Evolutionary conservation across 2,113 vertebrate species (phyloP).

Genomic region (Pterocles gutturalis): DNA sequence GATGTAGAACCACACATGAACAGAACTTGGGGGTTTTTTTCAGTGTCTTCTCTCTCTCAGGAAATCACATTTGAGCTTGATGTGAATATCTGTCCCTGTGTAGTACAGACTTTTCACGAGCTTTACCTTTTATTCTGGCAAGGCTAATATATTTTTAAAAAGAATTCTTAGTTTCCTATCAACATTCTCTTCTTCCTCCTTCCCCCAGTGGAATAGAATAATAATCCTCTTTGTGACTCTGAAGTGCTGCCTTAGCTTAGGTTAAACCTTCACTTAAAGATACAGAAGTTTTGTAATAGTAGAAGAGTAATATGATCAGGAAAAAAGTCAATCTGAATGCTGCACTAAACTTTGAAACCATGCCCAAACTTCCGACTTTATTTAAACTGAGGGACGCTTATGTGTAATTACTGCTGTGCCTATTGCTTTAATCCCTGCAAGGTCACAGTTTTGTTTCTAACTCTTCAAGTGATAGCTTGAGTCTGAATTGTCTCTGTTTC

Average conservation of each 20-base stretch:
- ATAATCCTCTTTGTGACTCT: background rate
- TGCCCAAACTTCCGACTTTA: background rate
- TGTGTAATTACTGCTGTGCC: background rate
- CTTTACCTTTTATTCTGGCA: background rate
- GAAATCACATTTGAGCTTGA: background rate
- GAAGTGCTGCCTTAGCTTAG: background rate
- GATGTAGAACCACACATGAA: background rate
- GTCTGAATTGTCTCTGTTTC: background rate
- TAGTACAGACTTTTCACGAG: background rate
- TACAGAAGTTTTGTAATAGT: background rate
- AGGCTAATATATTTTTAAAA: background rate
- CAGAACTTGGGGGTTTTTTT: background rate
- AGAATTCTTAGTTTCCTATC: background rate
- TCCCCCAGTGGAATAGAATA: background rate
- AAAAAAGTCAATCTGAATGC: background rate
- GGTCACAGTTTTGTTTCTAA: conserved; percentile 34
- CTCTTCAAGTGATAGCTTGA: background rate
- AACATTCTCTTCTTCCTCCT: background rate
- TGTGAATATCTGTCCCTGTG: background rate
- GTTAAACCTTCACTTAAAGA: background rate
- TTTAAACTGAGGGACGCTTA: background rate
- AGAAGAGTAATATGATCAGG: background rate
- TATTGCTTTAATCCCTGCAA: conserved; percentile 3
- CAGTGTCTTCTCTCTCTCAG: background rate
- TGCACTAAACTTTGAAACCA: background rate